Percentiles rank a stretch among this genome's conserved stretches.
These are phyloP conservation scores for Pteruthius melanotis DNA, from an alignment of 2,113 vertebrate genomes.

Conservation along the genomic window DNA sequence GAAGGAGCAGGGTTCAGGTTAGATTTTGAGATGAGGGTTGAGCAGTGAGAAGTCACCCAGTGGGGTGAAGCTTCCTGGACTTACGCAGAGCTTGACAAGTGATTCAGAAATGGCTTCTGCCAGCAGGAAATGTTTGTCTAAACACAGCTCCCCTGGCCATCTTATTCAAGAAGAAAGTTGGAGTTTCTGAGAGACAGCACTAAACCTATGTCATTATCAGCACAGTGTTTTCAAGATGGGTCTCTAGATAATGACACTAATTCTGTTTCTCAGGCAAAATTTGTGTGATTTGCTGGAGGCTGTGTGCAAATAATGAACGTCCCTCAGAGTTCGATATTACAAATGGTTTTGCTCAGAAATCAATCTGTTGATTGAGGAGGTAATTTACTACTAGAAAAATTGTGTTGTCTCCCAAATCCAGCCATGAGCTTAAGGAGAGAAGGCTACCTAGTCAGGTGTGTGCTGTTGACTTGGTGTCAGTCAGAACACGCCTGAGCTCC, in stretches of 20 bases:
- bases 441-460: background rate
- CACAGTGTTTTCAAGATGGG: background rate
- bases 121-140: background rate
- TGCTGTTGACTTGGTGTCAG: fast-evolving
- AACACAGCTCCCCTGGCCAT: fast-evolving
- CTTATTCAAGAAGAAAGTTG: background rate
- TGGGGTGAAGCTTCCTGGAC: background rate
- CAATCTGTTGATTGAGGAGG: background rate
- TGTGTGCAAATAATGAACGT: fast-evolving
- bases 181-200: background rate
- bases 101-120: background rate
- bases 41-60: background rate
- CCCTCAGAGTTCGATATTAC: fast-evolving
- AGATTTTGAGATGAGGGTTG: background rate
- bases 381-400: background rate
- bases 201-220: background rate
- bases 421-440: background rate
- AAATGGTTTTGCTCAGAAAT: background rate
- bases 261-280: background rate
- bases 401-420: fast-evolving
- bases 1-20: background rate
- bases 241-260: background rate
- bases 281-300: background rate
- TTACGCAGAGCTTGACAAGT: background rate
- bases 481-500: fast-evolving